Base-by-base conservation (phyloP, 2,113 vertebrate genomes). In the Macquaria ambigua region DNA sequence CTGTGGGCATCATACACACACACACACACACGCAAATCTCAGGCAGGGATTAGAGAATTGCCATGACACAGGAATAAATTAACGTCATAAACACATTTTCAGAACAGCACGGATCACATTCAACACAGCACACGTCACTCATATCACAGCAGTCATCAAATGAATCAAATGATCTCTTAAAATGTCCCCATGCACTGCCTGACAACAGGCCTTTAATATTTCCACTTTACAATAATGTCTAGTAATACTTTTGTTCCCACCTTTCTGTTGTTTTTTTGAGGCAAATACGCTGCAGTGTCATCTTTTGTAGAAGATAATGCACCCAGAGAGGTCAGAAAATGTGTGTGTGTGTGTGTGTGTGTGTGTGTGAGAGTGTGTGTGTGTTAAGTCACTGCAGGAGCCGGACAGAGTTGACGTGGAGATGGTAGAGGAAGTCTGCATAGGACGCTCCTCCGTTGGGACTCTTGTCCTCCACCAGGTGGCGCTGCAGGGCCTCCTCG, bases 381-480 rank as follows among this genome's bases (percentile, higher is more conserved):
- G 25, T 50, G 25, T 15, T 5, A 68, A 14, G 37, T 95, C 92
- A 96, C 55, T 93, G 92, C 75, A 95, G 69, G 12, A 95, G 79
- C 6, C 93, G 93, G 72, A 96, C 92, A 0, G 94, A 94, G 92
- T 94, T 95, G 80, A 96, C 72, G 11, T 96, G 96, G 37, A 96
- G 89, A 63, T 96, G 95, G 88, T 95, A 96, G 52, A 96, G 94
- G 89, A 96, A 96, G 84, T 96, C 96, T 0, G 96, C 92, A 16
- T 96, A 96, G 9, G 95, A 95, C 0, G 96, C 96, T 4, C 96
- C 96, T 20, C 96, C 95, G 11, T 96, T 96, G 48, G 96, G 96
- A 78, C 95, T 96, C 87, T 95, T 96, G 86, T 96, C 96, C 68
- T 96, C 96, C 53, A 96, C 95, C 3, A 96, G 93, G 87, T 95